Base-by-base conservation (phyloP, 64 coral and sea anemone species). In the Acropora tenuis region DNA sequence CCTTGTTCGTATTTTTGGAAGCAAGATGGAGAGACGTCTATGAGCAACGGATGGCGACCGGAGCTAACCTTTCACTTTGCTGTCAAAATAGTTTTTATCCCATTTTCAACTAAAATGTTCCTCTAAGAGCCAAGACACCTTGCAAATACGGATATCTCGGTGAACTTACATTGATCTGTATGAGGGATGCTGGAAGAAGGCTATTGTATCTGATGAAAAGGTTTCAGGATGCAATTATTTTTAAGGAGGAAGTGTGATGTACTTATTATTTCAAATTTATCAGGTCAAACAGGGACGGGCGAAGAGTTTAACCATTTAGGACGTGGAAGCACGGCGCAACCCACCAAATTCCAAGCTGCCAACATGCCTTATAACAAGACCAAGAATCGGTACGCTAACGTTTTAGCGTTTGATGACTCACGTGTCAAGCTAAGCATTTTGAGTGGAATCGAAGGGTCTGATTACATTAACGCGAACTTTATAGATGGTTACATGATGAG, bases 331-430 rank as follows among this genome's bases (percentile, higher is more conserved):
- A 53, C 57, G 45, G 75, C 87, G 17, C 90, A 89, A 3, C 86
- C 82, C 11, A 52, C 84, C 30, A 88, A 94, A 69, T 92, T 92
- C 57, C 89, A 84, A 15, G 84, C 80, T 9, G 96, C 96, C 8
- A 89, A 91, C 59, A 74, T 87, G 76, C 71, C 60, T 43, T 94
- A 76, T 43, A 98, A 94, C 78, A 98, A 98, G 47, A 86, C 91
- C 5, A 98, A 98, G 77, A 98, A 98, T 78, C 78, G 96, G 2
- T 98, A 98, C 47, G 96, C 96, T 7, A 98, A 98, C 81, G 92
- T 98, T 10, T 47, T 98, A 48, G 86, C 96, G 41, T 98, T 89
- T 69, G 96, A 98, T 48, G 93, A 98, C 41, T 79, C 90, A 6
- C 84, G 92, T 3, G 92, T 98, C 0, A 89, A 92, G 41, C 74